Base-by-base conservation (phyloP, 2,113 vertebrate genomes). In the Lipophrys pholis region DNA sequence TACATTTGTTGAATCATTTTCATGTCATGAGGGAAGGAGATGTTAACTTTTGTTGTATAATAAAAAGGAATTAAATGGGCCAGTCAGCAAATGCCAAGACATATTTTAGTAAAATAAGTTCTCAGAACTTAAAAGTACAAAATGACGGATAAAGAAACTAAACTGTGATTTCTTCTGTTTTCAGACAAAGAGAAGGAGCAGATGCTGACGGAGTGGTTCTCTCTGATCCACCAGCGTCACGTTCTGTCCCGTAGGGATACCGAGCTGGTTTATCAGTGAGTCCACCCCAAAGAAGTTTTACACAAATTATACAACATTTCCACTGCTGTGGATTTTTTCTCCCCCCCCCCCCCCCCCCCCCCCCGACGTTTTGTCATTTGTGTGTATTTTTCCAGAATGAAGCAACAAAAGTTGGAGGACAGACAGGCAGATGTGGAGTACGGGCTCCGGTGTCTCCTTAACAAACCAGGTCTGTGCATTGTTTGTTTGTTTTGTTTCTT, bases 191-290 rank as follows among this genome's bases (percentile, higher is more conserved):
- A 93, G 0, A 95, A 97, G 70, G 96, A 97, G 1, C 82, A 88
- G 58, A 88, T 97, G 84, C 90, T 98, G 51, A 94, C 94, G 39
- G 95, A 96, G 70, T 99, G 97, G 97, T 97, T 98, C 83, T 93
- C 81, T 76, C 94, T 99, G 4, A 92, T 96, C 84, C 95, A 96
- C 0, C 94, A 98, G 89, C 97, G 96, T 67, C 95, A 96, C 38
- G 76, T 92, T 83, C 90, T 98, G 75, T 92, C 95, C 73, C 91
- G 95, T 50, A 93, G 93, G 0, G 95, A 97, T 30, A 95, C 94
- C 0, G 97, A 98, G 83, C 94, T 99, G 66, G 94, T 96, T 80
- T 94, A 97, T 7, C 91, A 96, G 97, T 99, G 84, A 97, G 97
- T 93, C 38, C 9, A 57, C 8, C 0, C 6, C 1, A 35, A 6